Conservation (phyloP, 2,113 vertebrate genomes). For the Dicentrarchus labrax region DNA sequence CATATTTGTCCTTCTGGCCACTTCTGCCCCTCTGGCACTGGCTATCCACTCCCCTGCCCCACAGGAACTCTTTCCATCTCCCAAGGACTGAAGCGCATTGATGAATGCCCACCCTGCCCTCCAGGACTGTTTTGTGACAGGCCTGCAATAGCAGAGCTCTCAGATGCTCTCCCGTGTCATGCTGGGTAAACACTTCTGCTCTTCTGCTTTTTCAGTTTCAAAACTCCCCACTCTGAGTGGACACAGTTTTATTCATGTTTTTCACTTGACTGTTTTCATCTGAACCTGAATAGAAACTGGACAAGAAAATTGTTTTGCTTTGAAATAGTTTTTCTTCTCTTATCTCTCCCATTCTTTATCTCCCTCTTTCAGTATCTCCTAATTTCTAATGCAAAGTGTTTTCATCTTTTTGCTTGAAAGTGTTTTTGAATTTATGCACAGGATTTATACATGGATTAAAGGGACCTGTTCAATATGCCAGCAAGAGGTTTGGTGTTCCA, state of each 20-base stretch:
- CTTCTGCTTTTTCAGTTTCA: constrained; percentile 20
- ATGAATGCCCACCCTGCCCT: constrained; percentile 89
- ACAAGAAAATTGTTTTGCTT: neutral
- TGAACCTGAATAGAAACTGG: neutral
- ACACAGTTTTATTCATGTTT: neutral
- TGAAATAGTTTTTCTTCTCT: neutral
- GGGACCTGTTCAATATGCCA: neutral
- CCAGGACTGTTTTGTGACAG: constrained; percentile 87
- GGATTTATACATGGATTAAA: constrained; percentile 21
- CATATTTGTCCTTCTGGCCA: constrained; percentile 89
- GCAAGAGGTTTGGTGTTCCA: neutral
- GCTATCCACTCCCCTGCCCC: constrained; percentile 88
- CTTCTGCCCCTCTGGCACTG: constrained; percentile 88
- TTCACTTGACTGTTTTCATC: neutral
- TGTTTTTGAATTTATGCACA: neutral
- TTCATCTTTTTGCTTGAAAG: neutral
- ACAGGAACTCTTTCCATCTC: constrained; percentile 86
- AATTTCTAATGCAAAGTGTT: neutral
- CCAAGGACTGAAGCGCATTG: constrained; percentile 80
- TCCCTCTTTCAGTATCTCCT: neutral
- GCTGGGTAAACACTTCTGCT: constrained; percentile 84
- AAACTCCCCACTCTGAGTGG: neutral
- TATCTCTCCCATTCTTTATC: neutral
- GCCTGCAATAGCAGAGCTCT: constrained; percentile 82
- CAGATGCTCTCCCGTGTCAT: constrained; percentile 82